These are phyloP conservation scores for Cydia pomonella DNA, from an alignment of 1,140 invertebrate species.

Conservation along the genomic window DNA sequence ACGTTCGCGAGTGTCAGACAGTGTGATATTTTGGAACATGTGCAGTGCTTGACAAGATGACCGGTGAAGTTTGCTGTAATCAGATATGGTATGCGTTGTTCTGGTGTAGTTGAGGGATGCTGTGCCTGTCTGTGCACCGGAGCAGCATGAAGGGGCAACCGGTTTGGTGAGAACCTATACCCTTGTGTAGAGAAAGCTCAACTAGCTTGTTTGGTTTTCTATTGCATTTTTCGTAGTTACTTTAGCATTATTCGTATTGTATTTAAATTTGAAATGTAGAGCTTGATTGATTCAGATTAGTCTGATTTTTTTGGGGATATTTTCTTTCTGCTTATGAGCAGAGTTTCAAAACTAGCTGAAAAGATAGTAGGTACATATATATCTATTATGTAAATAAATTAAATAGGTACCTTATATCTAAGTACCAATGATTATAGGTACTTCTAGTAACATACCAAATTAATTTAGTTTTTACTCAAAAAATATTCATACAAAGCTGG, in stretches of 20 bases:
- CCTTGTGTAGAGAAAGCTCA: conserved; percentile 63
- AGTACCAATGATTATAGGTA: too few species aligned
- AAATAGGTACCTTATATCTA: too few species aligned
- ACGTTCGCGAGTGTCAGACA: conserved; percentile 41
- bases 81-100: conserved; percentile 59
- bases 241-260: conserved; percentile 15
- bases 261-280: background rate
- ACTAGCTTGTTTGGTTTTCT: conserved; percentile 34
- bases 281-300: too few species aligned
- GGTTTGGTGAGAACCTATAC: conserved; percentile 72
- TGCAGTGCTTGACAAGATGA: conserved; percentile 69
- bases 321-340: too few species aligned
- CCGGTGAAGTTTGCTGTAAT: conserved; percentile 59
- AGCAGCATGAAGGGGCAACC: conserved; percentile 76
- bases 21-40: conserved; percentile 56
- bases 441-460: too few species aligned
- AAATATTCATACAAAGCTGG: background rate
- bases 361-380: too few species aligned
- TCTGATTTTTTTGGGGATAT: too few species aligned
- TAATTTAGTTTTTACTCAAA: too few species aligned
- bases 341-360: too few species aligned
- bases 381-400: too few species aligned
- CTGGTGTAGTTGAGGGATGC: conserved; percentile 61
- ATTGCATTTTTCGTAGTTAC: conserved; percentile 11
- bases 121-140: conserved; percentile 59